phyloP scores from a whole-genome alignment of 2,113 vertebrate species.

The Halichoerus grypus region DNA sequence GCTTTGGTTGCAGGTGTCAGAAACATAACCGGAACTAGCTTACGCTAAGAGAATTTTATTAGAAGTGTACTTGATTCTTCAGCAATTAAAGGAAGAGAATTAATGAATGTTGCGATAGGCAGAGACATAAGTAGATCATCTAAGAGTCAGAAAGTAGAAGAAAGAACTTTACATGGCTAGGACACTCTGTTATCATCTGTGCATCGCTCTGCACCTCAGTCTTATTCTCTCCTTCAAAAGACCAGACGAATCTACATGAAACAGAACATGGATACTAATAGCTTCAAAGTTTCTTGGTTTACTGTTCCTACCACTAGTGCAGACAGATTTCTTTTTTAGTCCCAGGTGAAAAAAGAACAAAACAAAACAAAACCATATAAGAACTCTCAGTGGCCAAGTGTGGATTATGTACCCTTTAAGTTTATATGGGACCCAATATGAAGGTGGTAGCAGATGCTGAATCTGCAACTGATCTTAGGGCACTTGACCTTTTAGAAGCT shows the following conservation, averaged over 20 bases:
- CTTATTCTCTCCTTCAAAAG: neutral
- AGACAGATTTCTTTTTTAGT: neutral
- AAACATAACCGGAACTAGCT: neutral
- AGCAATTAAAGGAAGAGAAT: constrained; percentile 7
- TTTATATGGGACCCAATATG: neutral
- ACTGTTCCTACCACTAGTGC: neutral
- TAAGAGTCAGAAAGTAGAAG: neutral
- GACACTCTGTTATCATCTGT: neutral
- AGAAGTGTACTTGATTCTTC: constrained; percentile 15
- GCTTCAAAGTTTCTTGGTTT: neutral
- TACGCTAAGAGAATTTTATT: neutral
- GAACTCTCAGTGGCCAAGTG: neutral
- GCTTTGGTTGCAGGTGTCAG: neutral
- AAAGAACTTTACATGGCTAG: neutral
- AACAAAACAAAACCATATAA: neutral
- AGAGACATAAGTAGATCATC: neutral
- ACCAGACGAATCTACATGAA: neutral
- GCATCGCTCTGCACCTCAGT: neutral
- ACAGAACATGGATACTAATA: neutral
- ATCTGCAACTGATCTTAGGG: neutral
- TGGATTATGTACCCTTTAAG: neutral
- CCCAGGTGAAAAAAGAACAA: neutral
- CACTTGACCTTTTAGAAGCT: neutral
- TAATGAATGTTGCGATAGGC: neutral
- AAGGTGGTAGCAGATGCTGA: neutral